Evolutionary conservation across 1,140 invertebrate species (phyloP).

Genomic region (Drosophila simulans): DNA sequence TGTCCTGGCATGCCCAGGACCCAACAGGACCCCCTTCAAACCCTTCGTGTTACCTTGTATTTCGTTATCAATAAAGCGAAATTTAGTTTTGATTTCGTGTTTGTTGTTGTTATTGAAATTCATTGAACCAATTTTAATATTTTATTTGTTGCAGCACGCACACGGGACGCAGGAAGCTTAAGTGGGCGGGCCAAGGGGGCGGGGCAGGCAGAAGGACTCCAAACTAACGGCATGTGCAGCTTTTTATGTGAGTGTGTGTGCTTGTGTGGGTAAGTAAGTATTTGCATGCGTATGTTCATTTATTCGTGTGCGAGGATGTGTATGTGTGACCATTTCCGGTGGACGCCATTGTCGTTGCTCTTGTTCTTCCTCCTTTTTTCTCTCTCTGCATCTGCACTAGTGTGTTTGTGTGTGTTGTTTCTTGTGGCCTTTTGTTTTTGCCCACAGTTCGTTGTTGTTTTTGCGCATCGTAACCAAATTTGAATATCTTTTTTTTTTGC

Average conservation of each 20-base stretch:
- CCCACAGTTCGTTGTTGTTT: slow-evolving; percentile 66
- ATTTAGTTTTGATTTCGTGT: slow-evolving; percentile 84
- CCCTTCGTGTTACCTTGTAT: slow-evolving; percentile 66
- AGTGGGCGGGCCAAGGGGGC: background rate
- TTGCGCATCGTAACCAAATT: slow-evolving; percentile 80
- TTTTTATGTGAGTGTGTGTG: slow-evolving; percentile 55
- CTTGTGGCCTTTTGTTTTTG: slow-evolving; percentile 74
- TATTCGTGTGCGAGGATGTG: slow-evolving; percentile 32
- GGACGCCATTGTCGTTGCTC: slow-evolving; percentile 73
- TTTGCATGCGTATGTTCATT: slow-evolving; percentile 37
- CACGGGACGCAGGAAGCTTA: slow-evolving; percentile 38
- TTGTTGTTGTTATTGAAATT: slow-evolving; percentile 83
- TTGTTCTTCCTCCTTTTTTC: slow-evolving; percentile 43
- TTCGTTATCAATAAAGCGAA: slow-evolving; percentile 82
- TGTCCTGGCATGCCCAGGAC: background rate
- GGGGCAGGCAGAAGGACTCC: slow-evolving; percentile 31
- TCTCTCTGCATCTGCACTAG: slow-evolving; percentile 7
- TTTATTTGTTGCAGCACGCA: slow-evolving; percentile 82
- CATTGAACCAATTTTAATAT: slow-evolving; percentile 84
- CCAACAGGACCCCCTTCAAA: background rate
- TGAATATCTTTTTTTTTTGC: slow-evolving; percentile 64
- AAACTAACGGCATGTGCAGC: slow-evolving; percentile 76
- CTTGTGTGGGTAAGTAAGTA: slow-evolving; percentile 22
- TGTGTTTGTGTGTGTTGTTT: slow-evolving; percentile 62
- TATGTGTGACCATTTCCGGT: slow-evolving; percentile 76